phyloP scores from a whole-genome alignment of 2,113 vertebrate genomes.

The Brachyhypopomus gauderio region DNA sequence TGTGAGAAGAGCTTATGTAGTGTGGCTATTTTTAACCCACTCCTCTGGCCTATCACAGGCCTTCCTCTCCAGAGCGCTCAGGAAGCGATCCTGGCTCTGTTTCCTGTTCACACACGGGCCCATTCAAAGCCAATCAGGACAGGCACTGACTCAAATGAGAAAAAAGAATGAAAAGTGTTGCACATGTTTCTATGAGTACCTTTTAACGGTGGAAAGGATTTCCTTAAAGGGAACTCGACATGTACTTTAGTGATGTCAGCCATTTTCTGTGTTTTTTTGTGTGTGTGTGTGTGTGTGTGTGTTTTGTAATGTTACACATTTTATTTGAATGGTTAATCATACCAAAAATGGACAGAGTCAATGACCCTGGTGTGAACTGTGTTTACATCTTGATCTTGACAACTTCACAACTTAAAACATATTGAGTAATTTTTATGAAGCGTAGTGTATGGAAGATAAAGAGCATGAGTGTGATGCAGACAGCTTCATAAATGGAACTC shows the following conservation, averaged over 20 bases:
- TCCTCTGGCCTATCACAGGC: slow-evolving; percentile 83
- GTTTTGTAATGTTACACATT: too few relatives aligned
- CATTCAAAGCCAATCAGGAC: slow-evolving; percentile 74
- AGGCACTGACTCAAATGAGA: slow-evolving; percentile 54
- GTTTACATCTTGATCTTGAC: too few relatives aligned
- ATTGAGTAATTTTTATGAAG: neutral
- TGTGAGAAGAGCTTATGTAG: slow-evolving; percentile 85
- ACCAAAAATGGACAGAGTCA: neutral
- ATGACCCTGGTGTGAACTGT: neutral
- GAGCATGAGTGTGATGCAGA: neutral
- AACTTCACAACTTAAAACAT: neutral
- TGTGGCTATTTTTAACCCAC: slow-evolving; percentile 92
- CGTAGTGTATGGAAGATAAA: neutral
- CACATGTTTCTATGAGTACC: slow-evolving; percentile 42
- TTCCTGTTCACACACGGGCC: slow-evolving; percentile 82
- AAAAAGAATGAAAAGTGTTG: slow-evolving; percentile 39
- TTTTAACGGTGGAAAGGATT: slow-evolving; percentile 17
- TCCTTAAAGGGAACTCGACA: slow-evolving; percentile 21
- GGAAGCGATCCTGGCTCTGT: slow-evolving; percentile 85
- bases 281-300: too few relatives aligned
- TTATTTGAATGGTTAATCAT: neutral
- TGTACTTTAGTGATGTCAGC: neutral
- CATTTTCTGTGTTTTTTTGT: neutral
- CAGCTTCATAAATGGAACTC: neutral
- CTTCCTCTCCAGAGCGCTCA: slow-evolving; percentile 85